Evolutionary conservation across 2,888 invertebrate genomes (phyloP), one percentile per base, ranked within the genome.

Genomic region (Coleophora deauratella): DNA sequence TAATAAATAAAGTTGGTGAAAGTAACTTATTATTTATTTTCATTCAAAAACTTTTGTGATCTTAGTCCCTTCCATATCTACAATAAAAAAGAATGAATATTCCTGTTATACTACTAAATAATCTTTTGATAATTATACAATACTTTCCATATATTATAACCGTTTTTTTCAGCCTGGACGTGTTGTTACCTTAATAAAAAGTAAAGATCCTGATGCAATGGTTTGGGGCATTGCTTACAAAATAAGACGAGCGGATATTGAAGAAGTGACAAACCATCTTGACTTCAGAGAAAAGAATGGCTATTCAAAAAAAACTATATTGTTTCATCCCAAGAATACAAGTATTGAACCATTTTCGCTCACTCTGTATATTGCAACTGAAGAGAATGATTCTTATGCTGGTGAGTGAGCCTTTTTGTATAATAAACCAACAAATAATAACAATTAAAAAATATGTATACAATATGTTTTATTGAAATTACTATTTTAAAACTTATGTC

Each of bases 221-320:
- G 97, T 98, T 0, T 98, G 96, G 92, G 98, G 98, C 2, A 87
- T 97, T 10, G 97, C 97, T 0, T 98, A 97, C 72, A 91, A 93
- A 76, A 95, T 99, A 58, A 88, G 89, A 7, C 72, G 87, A 0
- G 76, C 89, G 37, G 89, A 96, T 47, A 88, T 89, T 49, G 86
- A 89, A 8, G 70, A 86, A 47, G 97, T 98, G 0, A 87, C 93
- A 1, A 84, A 90, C 39, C 94, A 98, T 67, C 84, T 99, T 51
- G 97, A 98, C 68, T 92, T 89, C 62, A 87, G 98, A 59, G 98
- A 99, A 76, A 96, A 96, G 68, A 96, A 95, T 72, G 98, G 98
- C 9, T 99, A 99, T 66, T 85, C 90, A 40, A 89, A 92, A 53
- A 89, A 87, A 64, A 81, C 74, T 4, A 89, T 94, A 0, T 80